A percentile compares a stretch with the other conserved stretches of the same genome.
These are phyloP conservation scores for Nycticryphes semicollaris DNA, from an alignment of 2,113 vertebrate genomes.

Conservation along the genomic window DNA sequence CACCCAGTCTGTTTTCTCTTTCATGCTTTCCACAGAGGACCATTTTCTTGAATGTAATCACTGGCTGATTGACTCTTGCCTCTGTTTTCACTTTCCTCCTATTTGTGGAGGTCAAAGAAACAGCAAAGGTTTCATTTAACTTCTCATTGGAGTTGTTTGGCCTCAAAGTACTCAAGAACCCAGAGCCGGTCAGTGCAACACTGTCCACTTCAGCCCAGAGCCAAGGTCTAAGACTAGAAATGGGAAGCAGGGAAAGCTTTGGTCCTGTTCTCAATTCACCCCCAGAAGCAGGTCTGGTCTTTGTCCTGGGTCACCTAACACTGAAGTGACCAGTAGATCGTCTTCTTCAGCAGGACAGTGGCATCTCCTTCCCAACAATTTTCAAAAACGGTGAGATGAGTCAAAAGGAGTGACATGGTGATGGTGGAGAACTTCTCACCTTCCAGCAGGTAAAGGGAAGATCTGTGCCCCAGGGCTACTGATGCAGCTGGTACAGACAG, in stretches of 20 bases:
- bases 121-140: conserved; percentile 35
- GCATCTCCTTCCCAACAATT: background rate
- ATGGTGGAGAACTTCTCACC: background rate
- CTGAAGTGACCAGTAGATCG: background rate
- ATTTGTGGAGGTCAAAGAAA: conserved; percentile 28
- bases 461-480: background rate
- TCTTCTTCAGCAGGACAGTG: background rate
- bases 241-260: background rate
- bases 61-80: conserved; percentile 46
- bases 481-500: background rate
- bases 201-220: background rate
- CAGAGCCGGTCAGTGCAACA: background rate
- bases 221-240: background rate
- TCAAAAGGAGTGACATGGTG: background rate
- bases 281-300: background rate
- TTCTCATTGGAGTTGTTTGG: background rate
- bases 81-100: conserved; percentile 40
- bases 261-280: background rate
- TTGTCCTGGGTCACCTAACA: background rate
- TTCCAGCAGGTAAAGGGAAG: background rate
- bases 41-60: conserved; percentile 43
- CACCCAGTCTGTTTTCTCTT: conserved; percentile 38
- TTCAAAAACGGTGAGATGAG: background rate
- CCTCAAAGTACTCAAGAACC: background rate
- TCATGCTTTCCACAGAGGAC: conserved; percentile 23